A percentile compares a stretch with the other conserved stretches of the same genome.
These are phyloP conservation scores for Amblyraja radiata DNA, from an alignment of 2,797 vertebrate genomes.

Conservation along the genomic window DNA sequence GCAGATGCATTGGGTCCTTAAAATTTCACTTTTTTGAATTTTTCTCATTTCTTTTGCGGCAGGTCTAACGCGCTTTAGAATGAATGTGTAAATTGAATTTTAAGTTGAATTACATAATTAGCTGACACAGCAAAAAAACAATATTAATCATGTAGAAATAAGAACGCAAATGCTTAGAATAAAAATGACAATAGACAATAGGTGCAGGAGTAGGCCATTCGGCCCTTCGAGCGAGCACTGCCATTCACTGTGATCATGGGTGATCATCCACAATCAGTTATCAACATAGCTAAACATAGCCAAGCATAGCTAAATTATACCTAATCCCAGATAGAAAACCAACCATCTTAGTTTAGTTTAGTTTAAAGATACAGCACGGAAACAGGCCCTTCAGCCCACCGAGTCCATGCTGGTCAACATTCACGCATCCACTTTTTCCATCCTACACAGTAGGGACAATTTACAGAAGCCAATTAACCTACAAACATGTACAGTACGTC, in stretches of 20 bases:
- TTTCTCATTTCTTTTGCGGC: not conserved
- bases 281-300: too few species aligned
- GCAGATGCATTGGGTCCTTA: not conserved
- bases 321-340: not conserved
- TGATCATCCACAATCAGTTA: too few species aligned
- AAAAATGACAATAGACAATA: not conserved
- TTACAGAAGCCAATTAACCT: too few species aligned
- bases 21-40: not conserved
- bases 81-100: not conserved
- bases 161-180: not conserved
- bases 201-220: too few species aligned
- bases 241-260: too few species aligned
- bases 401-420: too few species aligned
- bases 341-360: not conserved
- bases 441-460: too few species aligned
- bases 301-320: not conserved
- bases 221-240: too few species aligned
- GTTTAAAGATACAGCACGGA: not conserved
- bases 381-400: too few species aligned
- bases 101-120: not conserved
- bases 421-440: too few species aligned
- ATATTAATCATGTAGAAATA: not conserved
- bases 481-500: too few species aligned
- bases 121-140: not conserved
- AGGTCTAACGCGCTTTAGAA: not conserved